phyloP scores from a whole-genome alignment of 2,113 vertebrate species.

The Hipposideros armiger region DNA sequence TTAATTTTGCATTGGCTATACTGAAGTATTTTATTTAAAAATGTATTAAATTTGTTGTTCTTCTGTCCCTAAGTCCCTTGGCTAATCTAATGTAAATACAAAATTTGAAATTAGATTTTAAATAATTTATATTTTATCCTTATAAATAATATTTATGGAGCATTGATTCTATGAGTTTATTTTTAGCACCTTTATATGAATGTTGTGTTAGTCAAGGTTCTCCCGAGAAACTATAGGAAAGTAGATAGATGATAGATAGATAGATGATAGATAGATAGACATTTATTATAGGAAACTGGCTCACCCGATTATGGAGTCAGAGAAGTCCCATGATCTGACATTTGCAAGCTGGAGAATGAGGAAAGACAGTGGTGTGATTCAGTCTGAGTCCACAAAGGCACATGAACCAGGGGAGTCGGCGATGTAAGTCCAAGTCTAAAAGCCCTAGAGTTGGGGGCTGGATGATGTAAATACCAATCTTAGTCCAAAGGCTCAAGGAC shows the following conservation, averaged over 20 bases:
- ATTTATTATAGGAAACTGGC: background rate
- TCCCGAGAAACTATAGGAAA: background rate
- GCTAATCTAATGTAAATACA: background rate
- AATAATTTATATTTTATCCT: constrained; percentile 44
- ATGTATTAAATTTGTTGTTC: background rate
- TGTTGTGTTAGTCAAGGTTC: background rate
- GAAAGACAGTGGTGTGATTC: background rate
- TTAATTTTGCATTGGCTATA: background rate
- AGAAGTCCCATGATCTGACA: background rate
- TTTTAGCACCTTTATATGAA: background rate
- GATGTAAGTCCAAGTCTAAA: background rate
- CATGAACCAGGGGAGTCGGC: background rate
- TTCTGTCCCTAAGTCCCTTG: background rate
- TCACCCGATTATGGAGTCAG: background rate
- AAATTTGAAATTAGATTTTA: constrained; percentile 16
- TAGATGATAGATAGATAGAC: background rate
- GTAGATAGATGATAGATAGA: background rate
- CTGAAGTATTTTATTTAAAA: background rate
- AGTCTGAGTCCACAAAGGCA: background rate
- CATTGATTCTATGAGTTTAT: background rate
- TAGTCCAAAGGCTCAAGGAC: background rate
- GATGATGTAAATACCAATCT: background rate
- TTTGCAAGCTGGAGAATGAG: background rate
- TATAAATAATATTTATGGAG: background rate
- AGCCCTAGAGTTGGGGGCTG: background rate